Evolutionary conservation across 2,888 invertebrate genomes (phyloP).

Genomic region (Phragmatobia fuliginosa): DNA sequence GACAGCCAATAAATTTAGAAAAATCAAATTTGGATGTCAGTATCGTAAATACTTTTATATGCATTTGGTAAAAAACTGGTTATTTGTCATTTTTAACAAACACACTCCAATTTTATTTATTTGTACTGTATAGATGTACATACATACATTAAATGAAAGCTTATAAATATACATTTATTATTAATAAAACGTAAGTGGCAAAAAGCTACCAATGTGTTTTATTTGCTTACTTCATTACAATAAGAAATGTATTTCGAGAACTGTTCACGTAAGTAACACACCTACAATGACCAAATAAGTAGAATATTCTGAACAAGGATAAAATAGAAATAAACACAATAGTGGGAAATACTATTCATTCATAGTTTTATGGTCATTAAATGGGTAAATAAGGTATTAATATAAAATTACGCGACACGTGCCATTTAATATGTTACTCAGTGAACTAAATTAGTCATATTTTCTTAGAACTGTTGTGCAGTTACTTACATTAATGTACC

Average conservation of each 20-base stretch:
- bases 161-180: no score
- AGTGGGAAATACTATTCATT: slow-evolving; percentile 11
- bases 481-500: slow-evolving; percentile 22
- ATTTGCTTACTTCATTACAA: background rate
- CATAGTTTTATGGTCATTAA: slow-evolving; percentile 4
- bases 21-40: no score
- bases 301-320: background rate
- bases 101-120: no score
- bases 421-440: slow-evolving; percentile 5
- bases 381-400: slow-evolving; percentile 4
- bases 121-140: no score
- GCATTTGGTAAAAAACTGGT: no score
- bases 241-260: background rate
- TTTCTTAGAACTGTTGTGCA: slow-evolving; percentile 32
- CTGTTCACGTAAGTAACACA: background rate
- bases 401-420: slow-evolving; percentile 17
- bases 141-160: no score
- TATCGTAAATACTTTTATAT: no score
- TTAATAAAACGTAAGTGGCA: no score
- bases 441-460: slow-evolving; percentile 23
- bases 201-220: no score
- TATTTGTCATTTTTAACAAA: no score
- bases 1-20: no score
- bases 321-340: background rate
- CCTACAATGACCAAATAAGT: background rate